Base-by-base conservation (phyloP, 2,797 vertebrate species). In the Tangara arthus region DNA sequence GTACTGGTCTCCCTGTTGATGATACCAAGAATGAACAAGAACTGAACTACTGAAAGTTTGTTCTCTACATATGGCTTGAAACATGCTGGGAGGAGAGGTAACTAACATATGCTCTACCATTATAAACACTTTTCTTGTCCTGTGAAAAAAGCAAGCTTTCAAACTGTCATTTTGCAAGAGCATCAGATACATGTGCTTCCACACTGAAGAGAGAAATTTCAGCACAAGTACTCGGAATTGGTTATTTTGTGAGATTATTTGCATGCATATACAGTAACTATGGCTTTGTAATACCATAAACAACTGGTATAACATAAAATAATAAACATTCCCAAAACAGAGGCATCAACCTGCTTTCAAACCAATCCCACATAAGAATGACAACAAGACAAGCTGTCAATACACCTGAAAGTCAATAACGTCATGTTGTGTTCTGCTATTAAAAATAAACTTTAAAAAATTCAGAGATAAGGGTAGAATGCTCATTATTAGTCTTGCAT, bases 131-230 rank as follows among this genome's bases (percentile, higher is more conserved):
- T 78, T 87, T 91, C 82, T 76, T 92, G 91, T 88, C 94, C 94
- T 91, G 89, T 83, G 87, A 76, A 96, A 92, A 95, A 90, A 83
- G 42, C 44, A 91, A 69, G 82, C 82, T 91, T 95, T 96, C 89
- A 93, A 93, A 86, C 77, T 84, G 83, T 87, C 91, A 85, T 82
- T 91, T 92, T 86, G 46, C 52, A 87, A 79, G 72, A 87, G 76
- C 24, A 65, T 89, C 78, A 87, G 84, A 84, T 88, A 69, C 65
- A 49, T 59, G n/a, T 76, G 80, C 89, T 94, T 91, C 94, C 69
- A 83, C 65, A 93, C 26, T n/a, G 39, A 89, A 69, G 53, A 81
- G 39, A 53, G 47, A 90, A 86, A 91, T 90, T 91, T 96, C 91
- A 82, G 49, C n/a, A 61, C 34, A 64, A 93, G 26, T 56, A 63